phyloP scores from a whole-genome alignment of 2,113 vertebrate species.

The Bufo gargarizans region DNA sequence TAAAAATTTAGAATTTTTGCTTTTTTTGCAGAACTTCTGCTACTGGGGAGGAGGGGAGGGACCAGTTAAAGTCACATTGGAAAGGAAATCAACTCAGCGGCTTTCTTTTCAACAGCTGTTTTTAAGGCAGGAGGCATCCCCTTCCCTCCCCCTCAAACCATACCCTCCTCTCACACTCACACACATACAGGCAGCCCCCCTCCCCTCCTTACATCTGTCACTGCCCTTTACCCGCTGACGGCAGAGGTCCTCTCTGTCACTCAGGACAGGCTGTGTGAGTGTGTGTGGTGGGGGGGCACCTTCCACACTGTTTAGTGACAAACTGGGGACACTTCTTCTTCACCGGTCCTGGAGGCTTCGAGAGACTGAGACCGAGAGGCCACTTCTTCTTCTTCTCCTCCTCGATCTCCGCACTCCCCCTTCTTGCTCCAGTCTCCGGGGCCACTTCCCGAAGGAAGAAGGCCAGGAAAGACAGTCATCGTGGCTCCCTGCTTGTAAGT shows the following conservation, averaged over 20 bases:
- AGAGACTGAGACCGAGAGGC: not conserved
- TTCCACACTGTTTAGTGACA: constrained; percentile 54
- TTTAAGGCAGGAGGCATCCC: constrained; percentile 43
- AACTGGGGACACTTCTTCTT: constrained; percentile 56
- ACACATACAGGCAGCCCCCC: constrained; percentile 63
- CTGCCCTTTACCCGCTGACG: constrained; percentile 61
- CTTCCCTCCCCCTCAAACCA: not conserved
- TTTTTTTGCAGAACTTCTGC: constrained; percentile 30
- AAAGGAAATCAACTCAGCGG: constrained; percentile 35
- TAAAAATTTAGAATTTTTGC: not conserved
- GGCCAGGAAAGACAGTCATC: constrained; percentile 60
- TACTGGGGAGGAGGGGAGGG: not conserved
- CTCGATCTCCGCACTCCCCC: not conserved
- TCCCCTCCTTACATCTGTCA: constrained; percentile 63
- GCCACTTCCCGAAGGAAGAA: constrained; percentile 48
- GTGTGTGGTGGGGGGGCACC: constrained; percentile 55
- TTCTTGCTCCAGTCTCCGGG: constrained; percentile 25
- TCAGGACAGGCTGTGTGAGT: constrained; percentile 60
- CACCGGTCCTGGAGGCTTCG: not conserved
- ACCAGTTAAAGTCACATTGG: not conserved
- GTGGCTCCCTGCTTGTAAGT: constrained; percentile 62
- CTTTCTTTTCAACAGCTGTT: constrained; percentile 56
- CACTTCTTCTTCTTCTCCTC: constrained; percentile 16
- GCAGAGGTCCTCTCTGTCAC: constrained; percentile 41
- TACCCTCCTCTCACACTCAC: constrained; percentile 60